Percentiles rank a stretch among this genome's conserved stretches.
Evolutionary conservation across 2,113 vertebrate genomes (phyloP).

Genomic region (Ursus arctos): DNA sequence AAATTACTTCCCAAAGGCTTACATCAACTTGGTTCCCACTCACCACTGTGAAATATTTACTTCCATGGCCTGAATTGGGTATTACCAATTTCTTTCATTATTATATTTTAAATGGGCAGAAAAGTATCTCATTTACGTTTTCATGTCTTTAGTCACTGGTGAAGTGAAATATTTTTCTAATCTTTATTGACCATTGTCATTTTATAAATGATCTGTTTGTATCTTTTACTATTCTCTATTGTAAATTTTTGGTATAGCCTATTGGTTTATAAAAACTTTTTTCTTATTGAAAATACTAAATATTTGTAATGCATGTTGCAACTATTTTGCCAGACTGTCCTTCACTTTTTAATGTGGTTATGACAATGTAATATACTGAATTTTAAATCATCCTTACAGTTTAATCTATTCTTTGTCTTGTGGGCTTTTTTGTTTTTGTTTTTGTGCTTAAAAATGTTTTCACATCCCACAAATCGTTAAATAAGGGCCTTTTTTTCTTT

Average conservation of each 20-base stretch:
- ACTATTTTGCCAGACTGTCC: background rate
- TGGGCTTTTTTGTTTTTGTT: background rate
- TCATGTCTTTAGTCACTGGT: background rate
- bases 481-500: background rate
- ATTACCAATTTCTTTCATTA: background rate
- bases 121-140: background rate
- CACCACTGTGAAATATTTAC: background rate
- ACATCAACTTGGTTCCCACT: background rate
- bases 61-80: background rate
- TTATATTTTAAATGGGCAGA: background rate
- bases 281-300: background rate
- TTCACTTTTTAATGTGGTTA: background rate
- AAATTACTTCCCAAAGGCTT: background rate
- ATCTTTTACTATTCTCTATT: background rate
- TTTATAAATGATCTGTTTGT: background rate
- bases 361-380: background rate
- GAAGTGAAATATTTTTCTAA: background rate
- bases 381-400: background rate
- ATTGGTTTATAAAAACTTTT: background rate
- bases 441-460: background rate
- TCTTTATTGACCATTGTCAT: background rate
- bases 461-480: background rate
- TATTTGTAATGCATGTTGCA: background rate
- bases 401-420: background rate
- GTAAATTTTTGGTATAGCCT: background rate